Base-by-base conservation (phyloP, 92 coral and sea anemone species). In the Palythoa caribaeorum region DNA sequence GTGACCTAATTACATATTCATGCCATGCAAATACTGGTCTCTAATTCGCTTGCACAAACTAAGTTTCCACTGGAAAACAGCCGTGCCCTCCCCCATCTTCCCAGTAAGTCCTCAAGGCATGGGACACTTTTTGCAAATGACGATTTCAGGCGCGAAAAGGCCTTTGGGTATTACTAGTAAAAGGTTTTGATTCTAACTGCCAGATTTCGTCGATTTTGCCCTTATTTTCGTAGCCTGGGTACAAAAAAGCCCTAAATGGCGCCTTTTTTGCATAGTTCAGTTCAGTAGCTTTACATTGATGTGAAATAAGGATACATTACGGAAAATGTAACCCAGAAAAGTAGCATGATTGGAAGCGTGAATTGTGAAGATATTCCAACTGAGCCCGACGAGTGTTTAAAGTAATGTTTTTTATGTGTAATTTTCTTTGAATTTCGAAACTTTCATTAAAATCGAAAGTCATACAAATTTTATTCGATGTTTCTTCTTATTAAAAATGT, bases 391-490 rank as follows among this genome's bases (percentile, higher is more conserved):
- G 62, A 55, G 62, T 55, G 62, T 55, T 55, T 12, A 55, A 55
- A 55, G 62, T 55, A 55, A 55, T 55, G 15, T 55, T 55, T 55
- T 55, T 10, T 12, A 55, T 55, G 8, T 55, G 62, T 55, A 55
- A 55, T 55, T 55, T 55, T 55, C 62, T 55, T 55, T 55, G 62
- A 55, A 55, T 55, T 12, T 55, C 62, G 62, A 55, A 55, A 55
- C 62, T 55, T 55, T 55, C 17, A 55, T 55, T 55, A 88, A 88
- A 88, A 65, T 88, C 80, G 38, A 88, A 88, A 80, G 83, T 81
- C 87, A 88, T 69, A 88, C 88, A 72, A 88, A 66, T 80, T 80
- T 81, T 13, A 38, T 53, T 52, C 12, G 44, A 35, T 3, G 36
- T 28, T 37, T 84, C 12, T 69, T 85, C 73, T 77, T 50, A 52